Percentiles rank a stretch among this genome's conserved stretches.
These are phyloP conservation scores for Tenthredo scrophulariae DNA, from an alignment of 2,888 invertebrate genomes.

Conservation along the genomic window DNA sequence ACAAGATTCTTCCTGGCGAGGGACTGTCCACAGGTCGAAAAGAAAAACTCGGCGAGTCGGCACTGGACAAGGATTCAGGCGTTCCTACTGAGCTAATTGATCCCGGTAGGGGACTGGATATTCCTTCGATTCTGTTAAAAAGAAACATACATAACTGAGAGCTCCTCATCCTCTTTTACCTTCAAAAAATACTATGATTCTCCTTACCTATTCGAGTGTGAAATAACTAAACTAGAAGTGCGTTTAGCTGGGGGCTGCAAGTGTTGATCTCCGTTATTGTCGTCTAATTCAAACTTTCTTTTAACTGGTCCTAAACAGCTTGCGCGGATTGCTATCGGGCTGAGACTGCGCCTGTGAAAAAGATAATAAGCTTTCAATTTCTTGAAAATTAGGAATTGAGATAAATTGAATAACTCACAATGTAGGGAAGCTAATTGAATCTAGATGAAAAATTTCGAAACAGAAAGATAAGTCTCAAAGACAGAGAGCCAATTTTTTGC, in stretches of 20 bases:
- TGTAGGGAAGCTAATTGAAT: neutral
- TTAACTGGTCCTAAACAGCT: constrained; percentile 80
- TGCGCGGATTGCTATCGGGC: constrained; percentile 90
- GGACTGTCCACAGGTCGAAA: constrained; percentile 81
- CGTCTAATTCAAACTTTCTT: constrained; percentile 83
- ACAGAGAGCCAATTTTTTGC: neutral
- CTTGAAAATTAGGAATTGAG: constrained; percentile 18
- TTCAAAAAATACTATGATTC: neutral
- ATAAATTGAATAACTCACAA: neutral
- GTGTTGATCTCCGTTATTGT: constrained; percentile 74
- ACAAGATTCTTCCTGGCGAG: constrained; percentile 77
- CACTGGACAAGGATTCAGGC: constrained; percentile 82
- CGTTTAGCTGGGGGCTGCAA: constrained; percentile 76
- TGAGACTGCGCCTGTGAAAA: constrained; percentile 85
- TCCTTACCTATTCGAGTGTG: constrained; percentile 73
- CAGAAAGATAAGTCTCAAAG: neutral
- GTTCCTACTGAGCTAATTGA: constrained; percentile 82
- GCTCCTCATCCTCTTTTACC: neutral
- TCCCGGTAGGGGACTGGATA: constrained; percentile 79
- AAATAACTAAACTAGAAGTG: constrained; percentile 74
- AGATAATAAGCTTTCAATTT: neutral
- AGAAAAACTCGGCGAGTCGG: constrained; percentile 82
- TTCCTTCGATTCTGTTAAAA: constrained; percentile 69
- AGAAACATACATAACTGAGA: neutral
- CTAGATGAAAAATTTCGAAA: neutral